Evolutionary conservation across 2,113 vertebrate genomes (phyloP), one percentile per base, ranked within the genome.

Genomic region (Otis tarda): DNA sequence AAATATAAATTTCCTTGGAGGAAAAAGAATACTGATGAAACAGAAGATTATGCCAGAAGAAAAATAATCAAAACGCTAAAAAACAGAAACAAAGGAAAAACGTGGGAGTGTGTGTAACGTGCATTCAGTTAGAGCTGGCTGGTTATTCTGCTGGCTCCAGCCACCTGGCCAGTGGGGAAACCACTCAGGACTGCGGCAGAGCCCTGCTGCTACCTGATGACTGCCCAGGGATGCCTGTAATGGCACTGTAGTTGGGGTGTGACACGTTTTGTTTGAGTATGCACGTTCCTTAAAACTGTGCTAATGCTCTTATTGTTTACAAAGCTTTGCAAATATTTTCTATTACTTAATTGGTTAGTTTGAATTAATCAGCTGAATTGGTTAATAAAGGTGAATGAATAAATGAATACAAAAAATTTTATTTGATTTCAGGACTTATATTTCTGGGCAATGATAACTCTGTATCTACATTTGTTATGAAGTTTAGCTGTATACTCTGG

Each of bases 1-100:
- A 86, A 93, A 94, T 63, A 87, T 18, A 91, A 55, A 89, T 89
- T 87, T 78, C 71, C 50, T 63, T 50, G 33, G 55, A 95, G 63
- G 23, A 39, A 81, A 75, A 92, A 81, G 21, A 89, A 89, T 25
- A 50, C 60, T 60, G 60, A 77, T 91, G 47, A 61, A 90, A 86
- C 11, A 77, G 33, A 77, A 90, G 35, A 71, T 52, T 35, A 70
- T 49, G 28, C 23, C 35, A 28, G 47, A 67, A 81, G 43, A 67
- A 87, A 85, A 53, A 80, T 0, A 0, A 87, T 67, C 31, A 59
- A 88, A 90, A 85, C 24, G 35, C 19, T 61, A 25, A 90, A 49
- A 91, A 63, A 19, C 10, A 61, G 23, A 47, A 7, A 53, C 25
- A 57, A 74, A 41, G 39, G 5, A 59, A 88, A 80, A 81, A 8